Conservation (phyloP, 2,888 invertebrate species). For the Drosophila nr. perissopoda region DNA sequence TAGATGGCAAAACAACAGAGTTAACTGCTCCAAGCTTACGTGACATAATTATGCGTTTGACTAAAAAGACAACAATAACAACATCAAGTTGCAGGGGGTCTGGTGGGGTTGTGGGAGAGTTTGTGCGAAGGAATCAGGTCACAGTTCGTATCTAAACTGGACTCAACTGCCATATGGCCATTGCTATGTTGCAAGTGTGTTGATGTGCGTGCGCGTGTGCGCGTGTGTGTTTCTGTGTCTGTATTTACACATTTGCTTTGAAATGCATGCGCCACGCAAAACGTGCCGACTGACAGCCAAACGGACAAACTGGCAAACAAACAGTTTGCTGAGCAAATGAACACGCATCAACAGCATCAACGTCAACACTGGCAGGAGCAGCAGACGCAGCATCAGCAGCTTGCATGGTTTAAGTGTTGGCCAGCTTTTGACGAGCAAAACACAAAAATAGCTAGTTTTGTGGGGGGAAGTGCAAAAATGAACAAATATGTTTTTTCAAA, state of each 20-base stretch:
- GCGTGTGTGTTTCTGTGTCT: constrained; percentile 29
- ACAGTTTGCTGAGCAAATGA: constrained; percentile 62
- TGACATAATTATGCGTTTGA: constrained; percentile 81
- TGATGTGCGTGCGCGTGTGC: constrained; percentile 25
- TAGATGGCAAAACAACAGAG: constrained; percentile 80
- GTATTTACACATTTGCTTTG: constrained; percentile 75
- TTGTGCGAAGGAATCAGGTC: constrained; percentile 1
- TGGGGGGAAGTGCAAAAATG: background rate
- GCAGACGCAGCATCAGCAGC: background rate
- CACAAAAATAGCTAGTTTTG: background rate
- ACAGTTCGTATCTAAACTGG: constrained; percentile 26
- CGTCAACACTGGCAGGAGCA: constrained; percentile 1
- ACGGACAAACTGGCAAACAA: constrained; percentile 41
- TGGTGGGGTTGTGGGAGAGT: background rate
- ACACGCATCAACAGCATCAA: constrained; percentile 55
- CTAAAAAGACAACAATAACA: constrained; percentile 59
- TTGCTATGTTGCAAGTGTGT: constrained; percentile 29
- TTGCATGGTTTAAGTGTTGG: background rate
- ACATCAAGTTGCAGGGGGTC: background rate
- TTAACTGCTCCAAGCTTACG: constrained; percentile 81
- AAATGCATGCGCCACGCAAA: constrained; percentile 77
- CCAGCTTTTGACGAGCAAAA: background rate
- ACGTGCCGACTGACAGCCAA: constrained; percentile 72
- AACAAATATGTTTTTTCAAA: no score
- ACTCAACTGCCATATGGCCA: constrained; percentile 65